A percentile compares a stretch with the other conserved stretches of the same genome.
Conservation (phyloP, 2,888 invertebrate genomes). For the Sphaeridia pumilis region DNA sequence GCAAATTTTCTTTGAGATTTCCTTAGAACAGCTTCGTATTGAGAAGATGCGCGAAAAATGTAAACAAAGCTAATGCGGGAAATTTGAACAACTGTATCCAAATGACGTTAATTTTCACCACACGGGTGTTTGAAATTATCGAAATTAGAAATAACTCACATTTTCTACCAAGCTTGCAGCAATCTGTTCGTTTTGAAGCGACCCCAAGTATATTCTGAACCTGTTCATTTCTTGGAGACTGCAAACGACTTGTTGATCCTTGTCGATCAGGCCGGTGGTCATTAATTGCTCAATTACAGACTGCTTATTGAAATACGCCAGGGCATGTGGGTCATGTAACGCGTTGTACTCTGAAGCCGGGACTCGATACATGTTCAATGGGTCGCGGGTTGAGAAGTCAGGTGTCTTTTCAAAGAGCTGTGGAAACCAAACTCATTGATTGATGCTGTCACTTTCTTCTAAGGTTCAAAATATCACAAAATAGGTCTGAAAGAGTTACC, state of each 20-base stretch:
- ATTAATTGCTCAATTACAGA: slow-evolving; percentile 9
- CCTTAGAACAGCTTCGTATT: too few relatives aligned
- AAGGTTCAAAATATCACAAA: neutral
- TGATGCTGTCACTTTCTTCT: too few relatives aligned
- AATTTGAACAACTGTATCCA: too few relatives aligned
- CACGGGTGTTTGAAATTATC: too few relatives aligned
- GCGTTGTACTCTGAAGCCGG: slow-evolving; percentile 20
- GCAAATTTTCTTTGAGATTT: too few relatives aligned
- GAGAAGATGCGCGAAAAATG: too few relatives aligned
- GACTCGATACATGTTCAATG: slow-evolving; percentile 15
- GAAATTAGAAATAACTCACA: slow-evolving; percentile 3
- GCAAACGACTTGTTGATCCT: slow-evolving; percentile 26
- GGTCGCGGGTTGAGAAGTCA: slow-evolving; percentile 11
- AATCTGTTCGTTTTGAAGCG: slow-evolving; percentile 18
- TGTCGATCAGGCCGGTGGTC: slow-evolving; percentile 22
- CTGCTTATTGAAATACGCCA: slow-evolving; percentile 16
- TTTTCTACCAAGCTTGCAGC: neutral
- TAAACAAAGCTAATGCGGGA: too few relatives aligned
- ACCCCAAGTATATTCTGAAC: slow-evolving; percentile 21
- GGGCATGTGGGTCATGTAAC: slow-evolving; percentile 24
- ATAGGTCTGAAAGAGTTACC: neutral
- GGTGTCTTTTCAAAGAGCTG: slow-evolving; percentile 2
- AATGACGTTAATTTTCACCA: too few relatives aligned
- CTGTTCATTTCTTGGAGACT: slow-evolving; percentile 22
- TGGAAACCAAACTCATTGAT: neutral